Evolutionary conservation across 2,888 invertebrate species (phyloP).

Genomic region (Spilosoma lubricipeda): DNA sequence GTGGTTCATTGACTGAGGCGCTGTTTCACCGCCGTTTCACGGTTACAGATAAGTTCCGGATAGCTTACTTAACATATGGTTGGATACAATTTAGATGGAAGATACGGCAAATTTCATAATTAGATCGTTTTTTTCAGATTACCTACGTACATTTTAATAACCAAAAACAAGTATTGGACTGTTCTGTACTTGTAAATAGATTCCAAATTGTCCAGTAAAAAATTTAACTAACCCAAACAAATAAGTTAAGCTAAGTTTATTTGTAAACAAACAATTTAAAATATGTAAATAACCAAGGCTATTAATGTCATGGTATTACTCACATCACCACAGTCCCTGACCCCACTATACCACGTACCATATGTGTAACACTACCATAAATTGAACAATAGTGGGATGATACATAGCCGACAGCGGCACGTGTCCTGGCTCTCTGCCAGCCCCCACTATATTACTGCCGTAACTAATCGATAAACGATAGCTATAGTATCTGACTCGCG

Average conservation of each 20-base stretch:
- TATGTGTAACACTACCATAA: not conserved
- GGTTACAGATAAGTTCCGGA: too few relatives aligned
- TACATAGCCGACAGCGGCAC: slow-evolving; percentile 18
- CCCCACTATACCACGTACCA: not conserved
- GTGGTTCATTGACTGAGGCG: too few relatives aligned
- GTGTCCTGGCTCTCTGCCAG: slow-evolving; percentile 27
- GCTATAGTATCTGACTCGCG: not conserved
- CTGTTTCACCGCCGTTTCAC: too few relatives aligned
- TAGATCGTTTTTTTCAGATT: too few relatives aligned
- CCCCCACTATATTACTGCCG: slow-evolving; percentile 12
- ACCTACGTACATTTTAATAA: too few relatives aligned
- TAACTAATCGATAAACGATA: slow-evolving; percentile 13
- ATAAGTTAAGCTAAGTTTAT: not conserved
- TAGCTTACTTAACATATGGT: too few relatives aligned
- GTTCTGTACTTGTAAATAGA: too few relatives aligned
- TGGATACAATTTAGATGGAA: too few relatives aligned
- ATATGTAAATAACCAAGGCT: not conserved
- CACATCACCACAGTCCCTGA: slow-evolving; percentile 3
- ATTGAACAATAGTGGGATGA: slow-evolving; percentile 17
- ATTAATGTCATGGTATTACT: not conserved
- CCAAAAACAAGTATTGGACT: too few relatives aligned
- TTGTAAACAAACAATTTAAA: not conserved
- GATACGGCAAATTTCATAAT: too few relatives aligned
- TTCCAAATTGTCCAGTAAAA: not conserved
- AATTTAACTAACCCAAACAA: not conserved